phyloP scores from a whole-genome alignment of 2,113 vertebrate species.

The Lynx canadensis region DNA sequence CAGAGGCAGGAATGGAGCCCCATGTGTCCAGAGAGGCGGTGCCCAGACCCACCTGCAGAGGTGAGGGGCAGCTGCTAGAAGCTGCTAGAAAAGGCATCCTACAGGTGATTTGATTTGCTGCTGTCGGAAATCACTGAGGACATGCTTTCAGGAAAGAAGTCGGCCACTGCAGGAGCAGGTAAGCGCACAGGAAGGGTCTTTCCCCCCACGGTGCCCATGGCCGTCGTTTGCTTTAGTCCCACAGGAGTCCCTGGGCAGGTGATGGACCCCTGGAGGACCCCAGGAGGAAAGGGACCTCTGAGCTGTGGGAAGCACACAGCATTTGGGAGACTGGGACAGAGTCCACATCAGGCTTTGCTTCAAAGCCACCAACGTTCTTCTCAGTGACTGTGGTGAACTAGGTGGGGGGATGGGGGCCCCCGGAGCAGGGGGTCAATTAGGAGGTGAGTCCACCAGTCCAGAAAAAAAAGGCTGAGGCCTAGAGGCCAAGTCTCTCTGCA shows the following conservation, averaged over 20 bases:
- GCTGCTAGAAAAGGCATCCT: background rate
- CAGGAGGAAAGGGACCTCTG: background rate
- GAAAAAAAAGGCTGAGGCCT: background rate
- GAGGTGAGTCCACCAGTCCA: background rate
- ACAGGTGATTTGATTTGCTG: too few species aligned
- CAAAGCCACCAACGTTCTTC: background rate
- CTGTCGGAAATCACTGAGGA: background rate
- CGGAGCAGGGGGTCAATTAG: background rate
- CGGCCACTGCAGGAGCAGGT: fast-evolving
- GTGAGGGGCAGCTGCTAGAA: too few species aligned
- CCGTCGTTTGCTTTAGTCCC: background rate
- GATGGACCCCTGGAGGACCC: background rate
- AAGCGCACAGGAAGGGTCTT: background rate
- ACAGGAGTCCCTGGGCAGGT: background rate
- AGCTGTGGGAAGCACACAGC: background rate
- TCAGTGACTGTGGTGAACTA: fast-evolving
- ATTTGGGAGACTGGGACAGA: fast-evolving
- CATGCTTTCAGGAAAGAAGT: background rate
- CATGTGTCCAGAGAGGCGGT: background rate
- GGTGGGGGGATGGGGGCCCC: too few species aligned
- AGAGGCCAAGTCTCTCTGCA: background rate
- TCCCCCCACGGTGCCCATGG: fast-evolving
- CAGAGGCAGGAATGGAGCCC: background rate
- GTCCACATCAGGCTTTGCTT: background rate
- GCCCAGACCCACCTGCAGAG: fast-evolving